Base-by-base conservation (phyloP, 2,113 vertebrate genomes). In the Onychorhynchus coronatus region DNA sequence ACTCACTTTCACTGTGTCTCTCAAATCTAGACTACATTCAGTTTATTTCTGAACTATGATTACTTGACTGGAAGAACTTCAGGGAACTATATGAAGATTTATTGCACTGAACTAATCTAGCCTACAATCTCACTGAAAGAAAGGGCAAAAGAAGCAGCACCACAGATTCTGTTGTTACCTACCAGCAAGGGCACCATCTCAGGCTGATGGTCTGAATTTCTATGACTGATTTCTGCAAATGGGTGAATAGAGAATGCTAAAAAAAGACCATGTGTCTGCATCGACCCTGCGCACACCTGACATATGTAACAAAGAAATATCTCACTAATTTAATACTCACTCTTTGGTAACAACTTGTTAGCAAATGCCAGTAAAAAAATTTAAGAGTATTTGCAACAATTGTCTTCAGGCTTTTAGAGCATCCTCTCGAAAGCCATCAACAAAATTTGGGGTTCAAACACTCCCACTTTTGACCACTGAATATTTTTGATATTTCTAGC, bases 191-290 rank as follows among this genome's bases (percentile, higher is more conserved):
- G 13, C 19, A 83, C 19, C 11, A 2, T 41, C 42, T 81, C 28
- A 67, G 42, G 31, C 7, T 77, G 49, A 56, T 1, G 3, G 30
- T 61, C 44, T 77, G 28, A 74, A 71, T 62, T 62, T 31, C 14
- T 2, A 42, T 21, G 17, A 56, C 55, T 55, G 16, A 6, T 39
- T 52, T 70, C 55, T 74, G 81, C 16, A 70, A 22, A 55, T 13
- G 16, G 5, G 41, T 3, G 15, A 46, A 63, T 0, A 72, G 5
- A 74, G 21, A 76, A 80, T 0, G 2, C 22, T 9, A 65, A 65
- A 63, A 81, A 59, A 55, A 47, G 20, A 21, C 14, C 11, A 12
- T 12, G 11, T 56, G 22, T 53, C 37, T 63, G 28, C 12, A 49
- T 1, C 3, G 28, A 66, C 27, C 10, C 13, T 50, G 4, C 75